Conservation (phyloP, 2,113 vertebrate genomes). For the Anseranas semipalmata region DNA sequence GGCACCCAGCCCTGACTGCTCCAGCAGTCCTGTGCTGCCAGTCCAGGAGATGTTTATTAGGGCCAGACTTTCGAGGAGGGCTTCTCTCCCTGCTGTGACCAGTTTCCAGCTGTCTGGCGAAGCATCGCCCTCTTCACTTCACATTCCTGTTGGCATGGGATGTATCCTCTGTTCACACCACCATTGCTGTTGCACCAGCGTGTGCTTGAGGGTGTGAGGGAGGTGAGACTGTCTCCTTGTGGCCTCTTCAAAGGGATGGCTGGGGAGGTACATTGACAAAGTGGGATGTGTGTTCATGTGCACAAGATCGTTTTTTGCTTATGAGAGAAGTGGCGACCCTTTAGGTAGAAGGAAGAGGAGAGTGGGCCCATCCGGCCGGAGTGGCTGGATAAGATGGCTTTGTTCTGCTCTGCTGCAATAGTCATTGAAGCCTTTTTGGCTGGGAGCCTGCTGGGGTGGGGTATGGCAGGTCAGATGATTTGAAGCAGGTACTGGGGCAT, state of each 20-base stretch:
- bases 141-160: neutral
- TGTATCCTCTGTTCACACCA: neutral
- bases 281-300: neutral
- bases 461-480: neutral
- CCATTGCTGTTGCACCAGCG: neutral
- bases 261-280: neutral
- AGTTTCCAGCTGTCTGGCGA: neutral
- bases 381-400: neutral
- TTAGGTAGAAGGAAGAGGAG: neutral
- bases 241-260: neutral
- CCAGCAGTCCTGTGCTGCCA: neutral
- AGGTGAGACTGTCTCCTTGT: neutral
- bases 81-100: neutral
- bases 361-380: neutral
- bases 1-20: neutral
- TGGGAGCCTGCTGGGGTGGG: neutral
- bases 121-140: neutral
- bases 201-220: neutral
- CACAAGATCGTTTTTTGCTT: neutral
- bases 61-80: neutral
- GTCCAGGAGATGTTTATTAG: neutral
- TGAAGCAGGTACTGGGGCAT: neutral
- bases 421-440: neutral
- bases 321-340: neutral
- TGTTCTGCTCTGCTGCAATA: neutral